phyloP scores from a whole-genome alignment of 2,888 invertebrate genomes.

The Apodemia duryi region DNA sequence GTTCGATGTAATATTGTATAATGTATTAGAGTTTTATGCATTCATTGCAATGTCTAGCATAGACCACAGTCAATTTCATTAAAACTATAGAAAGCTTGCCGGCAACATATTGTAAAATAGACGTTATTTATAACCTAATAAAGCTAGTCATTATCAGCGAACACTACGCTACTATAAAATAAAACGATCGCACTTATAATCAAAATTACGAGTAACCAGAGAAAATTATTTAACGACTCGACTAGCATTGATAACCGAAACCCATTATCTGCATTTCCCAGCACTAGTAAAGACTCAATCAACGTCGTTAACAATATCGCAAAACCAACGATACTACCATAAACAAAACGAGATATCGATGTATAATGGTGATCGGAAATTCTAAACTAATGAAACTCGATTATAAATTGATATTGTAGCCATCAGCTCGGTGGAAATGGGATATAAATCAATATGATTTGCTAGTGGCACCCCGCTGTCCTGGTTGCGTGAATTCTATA shows the following conservation, averaged over 20 bases:
- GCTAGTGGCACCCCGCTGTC: conserved; percentile 1
- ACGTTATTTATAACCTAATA: conserved; percentile 5
- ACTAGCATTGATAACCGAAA: conserved; percentile 25
- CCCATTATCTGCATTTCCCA: conserved; percentile 25
- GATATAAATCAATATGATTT: conserved; percentile 7
- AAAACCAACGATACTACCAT: conserved; percentile 33
- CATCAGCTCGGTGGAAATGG: conserved; percentile 5
- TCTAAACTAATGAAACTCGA: conserved; percentile 9
- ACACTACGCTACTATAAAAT: conserved; percentile 22
- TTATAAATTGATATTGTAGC: conserved; percentile 9
- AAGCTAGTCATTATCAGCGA: conserved; percentile 16
- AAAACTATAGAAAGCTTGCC: conserved; percentile 4
- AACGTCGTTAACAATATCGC: conserved; percentile 31
- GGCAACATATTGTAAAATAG: conserved; percentile 2
- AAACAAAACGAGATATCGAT: conserved; percentile 26
- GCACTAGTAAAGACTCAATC: conserved; percentile 34
- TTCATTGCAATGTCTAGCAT: neutral
- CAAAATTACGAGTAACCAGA: conserved; percentile 27
- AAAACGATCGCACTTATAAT: conserved; percentile 25
- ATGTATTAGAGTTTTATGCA: neutral
- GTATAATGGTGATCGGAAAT: conserved; percentile 12
- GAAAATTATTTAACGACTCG: conserved; percentile 27
- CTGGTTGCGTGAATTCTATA: conserved; percentile 5
- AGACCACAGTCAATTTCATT: neutral
- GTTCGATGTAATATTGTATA: neutral